Evolutionary conservation across 2,888 invertebrate species (phyloP).

Genomic region (Scaptomyza reducta): DNA sequence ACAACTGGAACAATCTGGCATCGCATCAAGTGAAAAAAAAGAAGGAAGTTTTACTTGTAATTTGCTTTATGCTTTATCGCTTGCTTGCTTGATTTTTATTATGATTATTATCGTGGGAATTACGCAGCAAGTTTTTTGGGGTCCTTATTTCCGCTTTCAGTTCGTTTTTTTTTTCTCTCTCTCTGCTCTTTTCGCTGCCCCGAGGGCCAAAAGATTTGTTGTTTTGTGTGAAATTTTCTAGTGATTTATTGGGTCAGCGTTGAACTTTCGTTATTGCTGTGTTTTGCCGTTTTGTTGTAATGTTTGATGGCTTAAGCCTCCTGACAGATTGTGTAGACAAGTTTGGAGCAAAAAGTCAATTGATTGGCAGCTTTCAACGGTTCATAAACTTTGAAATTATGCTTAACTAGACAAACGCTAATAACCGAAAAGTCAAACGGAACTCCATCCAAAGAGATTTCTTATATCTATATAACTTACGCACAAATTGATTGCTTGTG

Average conservation of each 20-base stretch:
- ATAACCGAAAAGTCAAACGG: not conserved
- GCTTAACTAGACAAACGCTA: conserved; percentile 33
- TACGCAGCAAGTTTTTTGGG: conserved; percentile 55
- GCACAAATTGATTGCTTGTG: conserved; percentile 27
- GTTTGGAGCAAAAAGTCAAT: conserved; percentile 20
- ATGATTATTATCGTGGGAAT: conserved; percentile 77
- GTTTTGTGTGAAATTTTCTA: conserved; percentile 51
- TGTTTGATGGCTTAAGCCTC: conserved; percentile 43
- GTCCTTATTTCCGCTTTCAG: conserved; percentile 28
- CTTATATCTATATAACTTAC: conserved; percentile 63
- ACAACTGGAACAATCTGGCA: conserved; percentile 44
- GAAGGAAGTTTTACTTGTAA: conserved; percentile 58
- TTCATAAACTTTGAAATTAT: conserved; percentile 18
- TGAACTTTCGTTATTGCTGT: conserved; percentile 35
- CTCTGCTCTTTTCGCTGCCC: conserved; percentile 18
- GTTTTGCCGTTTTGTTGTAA: conserved; percentile 11
- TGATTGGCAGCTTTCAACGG: conserved; percentile 45
- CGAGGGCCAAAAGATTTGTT: conserved; percentile 17
- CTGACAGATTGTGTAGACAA: conserved; percentile 30
- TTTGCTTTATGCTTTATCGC: conserved; percentile 77
- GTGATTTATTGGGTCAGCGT: conserved; percentile 67
- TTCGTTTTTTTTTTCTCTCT: not conserved
- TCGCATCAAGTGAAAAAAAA: conserved; percentile 53
- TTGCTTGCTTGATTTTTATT: conserved; percentile 77
- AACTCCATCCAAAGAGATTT: not conserved